Conservation (phyloP, 2,113 vertebrate genomes). For the Hemichromis elongatus region DNA sequence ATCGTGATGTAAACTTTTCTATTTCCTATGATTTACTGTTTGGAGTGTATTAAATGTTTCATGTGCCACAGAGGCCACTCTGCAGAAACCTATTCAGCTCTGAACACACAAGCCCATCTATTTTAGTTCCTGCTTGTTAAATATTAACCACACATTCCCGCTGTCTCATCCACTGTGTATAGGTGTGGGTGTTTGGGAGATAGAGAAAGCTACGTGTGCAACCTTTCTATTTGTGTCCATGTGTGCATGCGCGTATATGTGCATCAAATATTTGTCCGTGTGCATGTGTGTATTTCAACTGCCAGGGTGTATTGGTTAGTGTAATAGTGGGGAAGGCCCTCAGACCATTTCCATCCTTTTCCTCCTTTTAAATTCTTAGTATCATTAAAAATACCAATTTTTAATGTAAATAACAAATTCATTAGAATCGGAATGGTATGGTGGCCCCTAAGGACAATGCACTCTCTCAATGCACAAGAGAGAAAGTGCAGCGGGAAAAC, state of each 20-base stretch:
- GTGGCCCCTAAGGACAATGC: neutral
- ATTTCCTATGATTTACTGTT: conserved; percentile 69
- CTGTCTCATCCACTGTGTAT: conserved; percentile 50
- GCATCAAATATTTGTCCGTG: neutral
- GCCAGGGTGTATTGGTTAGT: neutral
- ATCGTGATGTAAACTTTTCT: conserved; percentile 65
- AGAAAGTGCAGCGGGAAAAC: neutral
- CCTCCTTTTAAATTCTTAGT: neutral
- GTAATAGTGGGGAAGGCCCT: neutral
- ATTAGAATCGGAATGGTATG: neutral
- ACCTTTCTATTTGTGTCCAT: conserved; percentile 35
- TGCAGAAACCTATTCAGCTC: conserved; percentile 56
- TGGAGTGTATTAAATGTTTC: conserved; percentile 69
- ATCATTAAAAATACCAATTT: neutral
- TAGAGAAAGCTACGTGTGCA: neutral
- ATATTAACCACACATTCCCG: conserved; percentile 72
- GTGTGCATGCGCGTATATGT: neutral
- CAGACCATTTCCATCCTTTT: neutral
- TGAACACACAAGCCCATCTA: conserved; percentile 69
- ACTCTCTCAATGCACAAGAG: neutral
- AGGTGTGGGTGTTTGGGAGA: conserved; percentile 25
- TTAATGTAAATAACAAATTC: neutral
- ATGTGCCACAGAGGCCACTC: conserved; percentile 63
- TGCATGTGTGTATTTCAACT: neutral
- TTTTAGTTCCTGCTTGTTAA: conserved; percentile 73